A percentile compares a stretch with the other conserved stretches of the same genome.
phyloP scores from a whole-genome alignment of 2,113 vertebrate species.

The Capra hircus region DNA sequence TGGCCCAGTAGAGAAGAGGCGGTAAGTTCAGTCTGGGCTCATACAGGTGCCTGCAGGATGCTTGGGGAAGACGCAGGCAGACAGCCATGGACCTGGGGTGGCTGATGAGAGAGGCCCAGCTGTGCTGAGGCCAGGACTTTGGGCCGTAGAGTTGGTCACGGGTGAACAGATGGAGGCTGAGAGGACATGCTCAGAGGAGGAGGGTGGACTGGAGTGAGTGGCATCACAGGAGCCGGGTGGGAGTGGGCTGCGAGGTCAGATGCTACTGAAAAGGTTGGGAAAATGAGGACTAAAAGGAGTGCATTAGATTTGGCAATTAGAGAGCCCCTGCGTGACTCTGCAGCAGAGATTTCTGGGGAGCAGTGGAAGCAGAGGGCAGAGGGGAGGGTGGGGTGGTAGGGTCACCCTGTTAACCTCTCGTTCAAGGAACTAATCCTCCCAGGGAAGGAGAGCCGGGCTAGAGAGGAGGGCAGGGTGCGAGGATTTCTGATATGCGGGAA shows the following conservation, averaged over 20 bases:
- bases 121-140: neutral
- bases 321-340: neutral
- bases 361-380: neutral
- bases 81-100: accelerated
- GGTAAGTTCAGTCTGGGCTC: neutral
- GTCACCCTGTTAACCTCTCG: neutral
- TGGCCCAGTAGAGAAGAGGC: too few species aligned
- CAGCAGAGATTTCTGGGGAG: neutral
- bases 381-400: neutral
- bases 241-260: neutral
- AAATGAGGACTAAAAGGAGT: neutral
- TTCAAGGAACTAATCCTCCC: neutral
- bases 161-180: neutral
- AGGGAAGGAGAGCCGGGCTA: accelerated
- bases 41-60: accelerated
- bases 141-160: neutral
- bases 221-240: neutral
- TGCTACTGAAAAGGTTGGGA: neutral
- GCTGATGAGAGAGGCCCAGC: neutral
- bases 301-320: neutral
- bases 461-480: neutral
- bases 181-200: neutral
- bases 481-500: neutral
- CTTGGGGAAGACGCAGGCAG: neutral
- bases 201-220: neutral